Base-by-base conservation (phyloP, 2,113 vertebrate genomes). In the Calyptomena viridis region DNA sequence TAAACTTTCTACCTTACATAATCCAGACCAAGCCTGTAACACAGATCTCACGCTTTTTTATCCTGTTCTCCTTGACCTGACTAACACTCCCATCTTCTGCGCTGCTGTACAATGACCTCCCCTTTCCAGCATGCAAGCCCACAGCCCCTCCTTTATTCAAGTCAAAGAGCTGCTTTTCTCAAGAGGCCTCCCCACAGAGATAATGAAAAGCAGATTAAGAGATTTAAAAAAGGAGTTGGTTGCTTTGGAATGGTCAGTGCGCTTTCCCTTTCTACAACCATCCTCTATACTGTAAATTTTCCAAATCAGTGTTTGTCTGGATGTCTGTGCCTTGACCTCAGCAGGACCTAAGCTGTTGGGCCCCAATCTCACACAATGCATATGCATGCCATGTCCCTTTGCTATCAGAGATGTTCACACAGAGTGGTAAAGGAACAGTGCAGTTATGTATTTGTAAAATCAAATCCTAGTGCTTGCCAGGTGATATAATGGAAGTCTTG, bases 141-240 rank as follows among this genome's bases (percentile, higher is more conserved):
- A 47, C 74, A 60, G 93, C 93, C 95, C 95, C 93, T 93, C 93
- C 92, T 94, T 97, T 95, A 96, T 95, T 97, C 93, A 52, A 97
- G 94, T 93, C 95, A 96, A 95, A 96, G 95, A 95, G 82, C 90
- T 92, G 92, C 94, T 96, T 95, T 96, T 96, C 94, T 95, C 95
- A 95, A 94, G 96, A 95, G 95, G 93, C 95, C 96, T 95, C 94
- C 96, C 94, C 95, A 93, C 79, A 69, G 95, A 97, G 95, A 97
- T 95, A 97, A 97, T 96, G 94, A 96, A 97, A 97, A 96, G 93
- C 96, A 96, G 95, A 97, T 95, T 95, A 97, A 95, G 95, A 96
- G 96, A 96, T 97, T 95, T 95, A 3, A 91, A 84, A 95, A 94
- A 91, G 78, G 82, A 95, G 64, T 91, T 94, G 87, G 89, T 94